These are phyloP conservation scores for Brenthis hecate DNA, from an alignment of 2,888 invertebrate genomes.

Conservation along the genomic window DNA sequence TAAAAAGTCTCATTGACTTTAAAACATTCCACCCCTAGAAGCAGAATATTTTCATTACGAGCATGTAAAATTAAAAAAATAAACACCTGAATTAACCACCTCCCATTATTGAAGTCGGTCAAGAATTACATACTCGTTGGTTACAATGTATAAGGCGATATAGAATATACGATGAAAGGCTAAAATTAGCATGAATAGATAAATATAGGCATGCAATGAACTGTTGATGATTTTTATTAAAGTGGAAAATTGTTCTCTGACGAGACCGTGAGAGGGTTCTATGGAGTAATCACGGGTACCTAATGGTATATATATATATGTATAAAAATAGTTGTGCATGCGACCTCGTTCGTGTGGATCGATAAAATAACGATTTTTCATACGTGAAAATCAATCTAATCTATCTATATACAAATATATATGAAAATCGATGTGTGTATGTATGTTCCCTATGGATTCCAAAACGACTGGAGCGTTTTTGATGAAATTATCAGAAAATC, in stretches of 20 bases:
- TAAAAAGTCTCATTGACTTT: too few species aligned
- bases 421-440: neutral
- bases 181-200: conserved; percentile 1
- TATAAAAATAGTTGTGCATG: neutral
- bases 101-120: too few species aligned
- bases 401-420: conserved; percentile 1
- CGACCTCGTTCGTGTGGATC: neutral
- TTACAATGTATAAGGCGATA: too few species aligned
- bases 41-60: too few species aligned
- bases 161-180: too few species aligned
- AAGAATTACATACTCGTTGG: too few species aligned
- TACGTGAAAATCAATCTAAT: neutral
- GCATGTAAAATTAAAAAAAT: too few species aligned
- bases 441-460: neutral
- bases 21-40: too few species aligned
- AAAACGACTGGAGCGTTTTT: too few species aligned
- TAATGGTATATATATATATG: neutral
- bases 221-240: conserved; percentile 20
- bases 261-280: neutral
- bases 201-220: conserved; percentile 17
- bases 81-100: too few species aligned
- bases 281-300: neutral
- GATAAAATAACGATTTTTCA: neutral
- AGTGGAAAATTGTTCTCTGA: conserved; percentile 20
- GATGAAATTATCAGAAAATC: too few species aligned